Evolutionary conservation across 2,113 vertebrate species (phyloP).

Genomic region (Pteropus alecto): DNA sequence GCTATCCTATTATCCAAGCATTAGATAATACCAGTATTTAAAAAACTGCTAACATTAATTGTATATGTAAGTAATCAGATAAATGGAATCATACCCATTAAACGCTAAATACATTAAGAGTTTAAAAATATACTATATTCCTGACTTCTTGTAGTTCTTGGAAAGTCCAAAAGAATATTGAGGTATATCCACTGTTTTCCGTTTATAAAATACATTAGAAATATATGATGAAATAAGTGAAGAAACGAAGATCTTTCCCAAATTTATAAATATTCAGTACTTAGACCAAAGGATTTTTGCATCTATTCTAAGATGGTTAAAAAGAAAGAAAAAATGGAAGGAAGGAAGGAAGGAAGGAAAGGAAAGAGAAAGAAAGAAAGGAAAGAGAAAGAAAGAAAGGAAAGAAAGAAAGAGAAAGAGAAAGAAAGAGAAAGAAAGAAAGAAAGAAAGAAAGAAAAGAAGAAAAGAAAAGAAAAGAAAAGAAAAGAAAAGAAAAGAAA

Average conservation of each 20-base stretch:
- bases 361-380: too few species aligned
- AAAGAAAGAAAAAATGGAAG: not conserved
- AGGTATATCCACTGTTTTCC: not conserved
- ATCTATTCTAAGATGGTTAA: not conserved
- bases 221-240: not conserved
- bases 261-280: constrained; percentile 14
- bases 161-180: not conserved
- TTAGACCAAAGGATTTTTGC: not conserved
- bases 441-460: too few species aligned
- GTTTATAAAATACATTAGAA: not conserved
- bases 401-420: too few species aligned
- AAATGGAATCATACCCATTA: not conserved
- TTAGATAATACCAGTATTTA: not conserved
- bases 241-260: not conserved
- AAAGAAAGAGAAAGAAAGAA: too few species aligned
- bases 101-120: not conserved
- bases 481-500: too few species aligned
- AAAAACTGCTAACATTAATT: not conserved
- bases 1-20: not conserved
- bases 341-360: too few species aligned
- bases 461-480: too few species aligned
- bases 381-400: too few species aligned
- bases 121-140: not conserved
- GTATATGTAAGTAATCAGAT: not conserved
- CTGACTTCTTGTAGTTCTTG: not conserved